Percentiles rank a stretch among this genome's conserved stretches.
Evolutionary conservation across 1,140 invertebrate species (phyloP).

Genomic region (Battus philenor): DNA sequence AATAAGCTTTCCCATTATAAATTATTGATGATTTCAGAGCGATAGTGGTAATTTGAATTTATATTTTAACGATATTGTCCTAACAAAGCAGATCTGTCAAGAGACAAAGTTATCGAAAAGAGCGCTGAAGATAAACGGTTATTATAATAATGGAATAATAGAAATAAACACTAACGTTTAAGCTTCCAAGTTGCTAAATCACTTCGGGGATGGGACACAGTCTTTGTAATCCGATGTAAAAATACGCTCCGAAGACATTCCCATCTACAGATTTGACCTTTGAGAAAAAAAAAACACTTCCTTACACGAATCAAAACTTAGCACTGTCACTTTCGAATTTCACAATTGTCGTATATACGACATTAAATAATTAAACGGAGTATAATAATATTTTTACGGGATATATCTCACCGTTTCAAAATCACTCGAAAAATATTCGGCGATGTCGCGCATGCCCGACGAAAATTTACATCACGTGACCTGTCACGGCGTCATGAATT

Average conservation of each 20-base stretch:
- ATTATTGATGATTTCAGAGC: no score
- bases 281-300: constrained; percentile 44
- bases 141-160: neutral
- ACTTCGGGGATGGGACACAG: constrained; percentile 32
- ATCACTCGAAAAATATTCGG: constrained; percentile 62
- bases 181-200: constrained; percentile 8
- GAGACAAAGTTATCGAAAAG: constrained; percentile 9
- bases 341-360: constrained; percentile 17
- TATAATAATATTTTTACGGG: constrained; percentile 37
- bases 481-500: constrained; percentile 65
- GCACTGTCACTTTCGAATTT: constrained; percentile 36
- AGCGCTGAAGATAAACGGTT: neutral
- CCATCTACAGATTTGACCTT: constrained; percentile 60
- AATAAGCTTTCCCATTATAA: no score
- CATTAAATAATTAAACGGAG: constrained; percentile 20
- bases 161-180: constrained; percentile 9
- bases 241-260: constrained; percentile 44
- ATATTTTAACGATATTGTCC: no score
- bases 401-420: constrained; percentile 62
- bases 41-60: no score
- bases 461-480: constrained; percentile 75
- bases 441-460: constrained; percentile 67
- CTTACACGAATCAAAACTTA: constrained; percentile 36
- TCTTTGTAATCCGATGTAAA: constrained; percentile 36
- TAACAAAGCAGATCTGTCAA: constrained; percentile 17